A percentile compares a stretch with the other conserved stretches of the same genome.
Conservation (phyloP, 2,888 invertebrate species). For the Diaphora mendica region DNA sequence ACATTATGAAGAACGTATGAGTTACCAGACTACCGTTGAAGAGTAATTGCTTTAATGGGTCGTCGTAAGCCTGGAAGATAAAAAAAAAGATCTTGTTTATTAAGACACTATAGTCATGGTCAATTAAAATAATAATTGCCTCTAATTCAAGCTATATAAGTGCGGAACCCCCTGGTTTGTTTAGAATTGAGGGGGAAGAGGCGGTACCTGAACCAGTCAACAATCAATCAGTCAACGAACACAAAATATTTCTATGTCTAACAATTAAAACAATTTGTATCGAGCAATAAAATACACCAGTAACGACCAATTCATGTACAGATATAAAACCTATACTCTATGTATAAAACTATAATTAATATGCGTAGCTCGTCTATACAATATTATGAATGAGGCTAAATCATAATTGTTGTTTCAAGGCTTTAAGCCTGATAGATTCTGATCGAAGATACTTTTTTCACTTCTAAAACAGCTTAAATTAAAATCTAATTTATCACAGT, state of each 20-base stretch:
- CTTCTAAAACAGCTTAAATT: not conserved
- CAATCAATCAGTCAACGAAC: no score
- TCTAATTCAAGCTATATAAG: no score
- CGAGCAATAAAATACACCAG: not conserved
- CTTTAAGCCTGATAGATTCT: not conserved
- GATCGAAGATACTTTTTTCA: not conserved
- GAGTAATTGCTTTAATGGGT: slow-evolving; percentile 71
- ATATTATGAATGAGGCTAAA: not conserved
- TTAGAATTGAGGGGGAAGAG: no score
- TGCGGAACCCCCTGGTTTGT: no score
- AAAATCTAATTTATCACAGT: no score
- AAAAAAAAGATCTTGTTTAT: not conserved
- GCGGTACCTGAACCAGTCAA: no score
- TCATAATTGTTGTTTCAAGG: not conserved
- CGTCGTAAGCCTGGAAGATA: slow-evolving; percentile 70
- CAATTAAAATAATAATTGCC: no score
- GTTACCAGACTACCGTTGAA: slow-evolving; percentile 76
- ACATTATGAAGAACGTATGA: slow-evolving; percentile 79
- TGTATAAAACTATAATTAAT: not conserved
- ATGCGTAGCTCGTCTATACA: not conserved
- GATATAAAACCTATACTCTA: no score
- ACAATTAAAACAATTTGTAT: not conserved
- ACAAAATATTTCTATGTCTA: not conserved
- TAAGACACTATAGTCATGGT: no score
- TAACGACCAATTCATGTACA: not conserved